A percentile compares a stretch with the other conserved stretches of the same genome.
Evolutionary conservation across 2,888 invertebrate genomes (phyloP).

Genomic region (Autographa gamma): DNA sequence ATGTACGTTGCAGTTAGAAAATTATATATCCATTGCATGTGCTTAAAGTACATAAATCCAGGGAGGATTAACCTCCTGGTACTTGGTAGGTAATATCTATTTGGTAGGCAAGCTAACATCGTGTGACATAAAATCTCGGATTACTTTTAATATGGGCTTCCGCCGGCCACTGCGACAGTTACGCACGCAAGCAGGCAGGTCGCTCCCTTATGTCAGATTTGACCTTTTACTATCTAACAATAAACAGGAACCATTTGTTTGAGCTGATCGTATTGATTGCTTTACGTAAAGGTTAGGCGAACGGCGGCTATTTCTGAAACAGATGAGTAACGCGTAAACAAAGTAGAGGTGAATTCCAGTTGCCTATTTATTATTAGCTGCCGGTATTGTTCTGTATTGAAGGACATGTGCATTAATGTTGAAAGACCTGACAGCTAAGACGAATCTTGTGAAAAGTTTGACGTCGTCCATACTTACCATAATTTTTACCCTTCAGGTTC

Average conservation of each 20-base stretch:
- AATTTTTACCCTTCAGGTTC: no score
- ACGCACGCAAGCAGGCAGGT: slow-evolving; percentile 17
- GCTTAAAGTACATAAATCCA: no score
- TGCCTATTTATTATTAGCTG: background rate
- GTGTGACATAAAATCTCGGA: background rate
- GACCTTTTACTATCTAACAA: slow-evolving; percentile 48
- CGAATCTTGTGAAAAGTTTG: background rate
- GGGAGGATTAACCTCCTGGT: no score
- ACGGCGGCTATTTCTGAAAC: background rate
- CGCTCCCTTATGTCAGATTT: slow-evolving; percentile 39
- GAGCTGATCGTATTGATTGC: slow-evolving; percentile 40
- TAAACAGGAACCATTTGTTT: slow-evolving; percentile 29
- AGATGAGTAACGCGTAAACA: slow-evolving; percentile 2
- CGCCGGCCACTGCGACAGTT: slow-evolving; percentile 15
- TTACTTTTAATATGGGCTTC: slow-evolving; percentile 13
- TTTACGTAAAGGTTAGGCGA: slow-evolving; percentile 2
- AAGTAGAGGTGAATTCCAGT: background rate
- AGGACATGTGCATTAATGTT: background rate
- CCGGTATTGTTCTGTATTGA: background rate
- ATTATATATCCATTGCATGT: no score
- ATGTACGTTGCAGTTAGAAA: no score
- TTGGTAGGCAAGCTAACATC: background rate
- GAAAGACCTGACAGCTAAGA: background rate
- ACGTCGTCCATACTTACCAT: no score
- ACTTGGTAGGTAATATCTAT: no score